phyloP scores from a whole-genome alignment of 2,113 vertebrate species.

The Fregata magnificens region DNA sequence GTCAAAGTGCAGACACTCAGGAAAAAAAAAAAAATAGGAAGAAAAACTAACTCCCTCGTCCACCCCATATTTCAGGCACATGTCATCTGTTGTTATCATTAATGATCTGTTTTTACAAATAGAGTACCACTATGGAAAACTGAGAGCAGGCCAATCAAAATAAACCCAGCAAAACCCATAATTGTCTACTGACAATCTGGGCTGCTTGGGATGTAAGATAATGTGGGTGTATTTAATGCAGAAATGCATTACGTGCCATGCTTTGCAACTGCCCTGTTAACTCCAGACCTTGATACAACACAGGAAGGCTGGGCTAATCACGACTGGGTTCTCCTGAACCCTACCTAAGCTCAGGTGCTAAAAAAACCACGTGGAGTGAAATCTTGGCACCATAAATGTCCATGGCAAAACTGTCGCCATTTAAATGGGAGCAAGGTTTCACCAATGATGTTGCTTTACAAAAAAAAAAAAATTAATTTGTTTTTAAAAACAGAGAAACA shows the following conservation, averaged over 20 bases:
- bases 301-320: not conserved
- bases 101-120: slow-evolving; percentile 82
- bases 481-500: not conserved
- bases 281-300: not conserved
- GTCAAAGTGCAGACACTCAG: slow-evolving; percentile 77
- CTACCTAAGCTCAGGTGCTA: not conserved
- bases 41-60: slow-evolving; percentile 64
- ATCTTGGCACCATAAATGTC: not conserved
- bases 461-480: not conserved
- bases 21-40: slow-evolving; percentile 43
- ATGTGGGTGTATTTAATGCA: slow-evolving; percentile 66
- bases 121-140: slow-evolving; percentile 88
- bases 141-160: slow-evolving; percentile 90
- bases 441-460: not conserved
- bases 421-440: not conserved
- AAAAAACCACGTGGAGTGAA: not conserved
- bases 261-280: not conserved
- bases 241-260: not conserved
- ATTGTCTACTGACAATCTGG: slow-evolving; percentile 81
- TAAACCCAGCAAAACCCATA: slow-evolving; percentile 80
- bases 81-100: slow-evolving; percentile 82
- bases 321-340: not conserved
- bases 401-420: not conserved
- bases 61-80: slow-evolving; percentile 79
- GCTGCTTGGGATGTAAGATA: slow-evolving; percentile 71